These are phyloP conservation scores for Stenichneumon culpator DNA, from an alignment of 2,888 invertebrate species.

Conservation along the genomic window DNA sequence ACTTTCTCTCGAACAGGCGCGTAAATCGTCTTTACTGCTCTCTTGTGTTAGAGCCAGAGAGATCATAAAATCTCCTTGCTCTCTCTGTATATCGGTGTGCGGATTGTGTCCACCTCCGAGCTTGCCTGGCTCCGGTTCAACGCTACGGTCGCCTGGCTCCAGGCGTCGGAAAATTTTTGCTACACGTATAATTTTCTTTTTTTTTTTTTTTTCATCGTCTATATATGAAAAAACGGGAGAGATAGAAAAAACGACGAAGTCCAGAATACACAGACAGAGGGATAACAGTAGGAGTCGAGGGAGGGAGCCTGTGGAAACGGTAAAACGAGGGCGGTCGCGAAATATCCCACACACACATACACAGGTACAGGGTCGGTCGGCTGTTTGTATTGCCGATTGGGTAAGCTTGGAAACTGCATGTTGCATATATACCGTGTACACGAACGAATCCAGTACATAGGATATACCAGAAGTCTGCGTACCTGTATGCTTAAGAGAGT, in stretches of 20 bases:
- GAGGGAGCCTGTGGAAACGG: slow-evolving; percentile 36
- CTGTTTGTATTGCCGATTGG: slow-evolving; percentile 64
- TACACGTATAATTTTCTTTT: background rate
- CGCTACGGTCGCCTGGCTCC: background rate
- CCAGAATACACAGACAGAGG: background rate
- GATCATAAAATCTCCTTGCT: slow-evolving; percentile 60
- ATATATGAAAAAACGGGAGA: background rate
- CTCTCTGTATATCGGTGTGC: background rate
- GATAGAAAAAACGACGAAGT: slow-evolving; percentile 1
- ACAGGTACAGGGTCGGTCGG: background rate
- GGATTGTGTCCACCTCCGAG: background rate
- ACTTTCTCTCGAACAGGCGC: slow-evolving; percentile 66
- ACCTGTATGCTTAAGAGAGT: slow-evolving; percentile 40
- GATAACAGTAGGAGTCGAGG: slow-evolving; percentile 2
- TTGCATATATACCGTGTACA: slow-evolving; percentile 46
- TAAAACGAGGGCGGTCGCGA: slow-evolving; percentile 72
- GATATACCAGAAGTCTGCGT: slow-evolving; percentile 57
- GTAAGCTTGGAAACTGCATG: slow-evolving; percentile 51
- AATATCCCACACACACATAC: slow-evolving; percentile 73
- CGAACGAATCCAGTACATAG: slow-evolving; percentile 19
- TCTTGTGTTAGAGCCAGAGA: slow-evolving; percentile 53
- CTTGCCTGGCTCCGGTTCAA: background rate
- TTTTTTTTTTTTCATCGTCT: background rate
- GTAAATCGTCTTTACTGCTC: slow-evolving; percentile 64
- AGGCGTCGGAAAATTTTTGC: background rate